Percentiles rank a stretch among this genome's conserved stretches.
Evolutionary conservation across 2,888 invertebrate species (phyloP).

Genomic region (Kryphioiulus occultus): DNA sequence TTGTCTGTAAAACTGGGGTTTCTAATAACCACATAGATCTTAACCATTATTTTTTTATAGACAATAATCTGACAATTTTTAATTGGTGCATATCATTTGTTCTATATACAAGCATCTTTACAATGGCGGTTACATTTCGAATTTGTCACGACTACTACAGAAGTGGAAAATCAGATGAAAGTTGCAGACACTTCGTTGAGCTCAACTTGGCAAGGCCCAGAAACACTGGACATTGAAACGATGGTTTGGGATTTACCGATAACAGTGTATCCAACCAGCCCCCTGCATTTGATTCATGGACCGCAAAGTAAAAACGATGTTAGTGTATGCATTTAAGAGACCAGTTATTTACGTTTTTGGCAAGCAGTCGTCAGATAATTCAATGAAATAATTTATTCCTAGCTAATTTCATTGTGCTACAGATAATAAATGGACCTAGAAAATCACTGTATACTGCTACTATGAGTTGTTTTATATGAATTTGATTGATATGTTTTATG

Average conservation of each 20-base stretch:
- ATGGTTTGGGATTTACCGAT: constrained; percentile 99
- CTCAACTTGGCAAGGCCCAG: constrained; percentile 81
- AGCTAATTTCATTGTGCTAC: background rate
- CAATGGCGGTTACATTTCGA: constrained; percentile 97
- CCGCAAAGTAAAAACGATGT: constrained; percentile 51
- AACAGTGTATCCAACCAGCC: constrained; percentile 89
- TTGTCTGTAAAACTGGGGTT: too few species aligned
- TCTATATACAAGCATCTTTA: constrained; percentile 72
- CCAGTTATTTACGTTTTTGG: background rate
- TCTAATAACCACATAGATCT: too few species aligned
- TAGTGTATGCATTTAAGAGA: constrained; percentile 37
- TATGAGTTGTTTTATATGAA: background rate
- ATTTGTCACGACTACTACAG: constrained; percentile 82
- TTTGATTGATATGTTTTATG: background rate
- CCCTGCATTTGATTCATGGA: constrained; percentile 60
- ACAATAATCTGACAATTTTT: background rate
- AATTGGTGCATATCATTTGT: constrained; percentile 54
- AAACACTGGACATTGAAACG: constrained; percentile 89
- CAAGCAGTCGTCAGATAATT: background rate
- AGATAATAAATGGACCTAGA: background rate
- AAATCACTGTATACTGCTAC: background rate
- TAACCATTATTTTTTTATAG: too few species aligned
- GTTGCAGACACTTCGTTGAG: constrained; percentile 67
- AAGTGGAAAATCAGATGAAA: constrained; percentile 61
- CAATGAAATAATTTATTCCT: background rate